These are phyloP conservation scores for Melitaea cinxia DNA, from an alignment of 1,140 invertebrate species.

Conservation along the genomic window DNA sequence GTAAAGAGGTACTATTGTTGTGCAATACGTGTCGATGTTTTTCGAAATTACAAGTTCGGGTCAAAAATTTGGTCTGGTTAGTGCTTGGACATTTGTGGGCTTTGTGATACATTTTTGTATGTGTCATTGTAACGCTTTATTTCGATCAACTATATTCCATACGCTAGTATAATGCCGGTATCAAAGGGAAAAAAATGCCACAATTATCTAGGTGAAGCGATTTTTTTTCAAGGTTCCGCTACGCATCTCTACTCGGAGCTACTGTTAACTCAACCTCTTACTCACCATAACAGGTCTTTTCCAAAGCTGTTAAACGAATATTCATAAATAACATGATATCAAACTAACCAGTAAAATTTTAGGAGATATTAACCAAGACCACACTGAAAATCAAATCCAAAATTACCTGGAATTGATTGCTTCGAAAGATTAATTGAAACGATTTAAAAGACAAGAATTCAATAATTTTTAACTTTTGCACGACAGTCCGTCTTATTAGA, in stretches of 20 bases:
- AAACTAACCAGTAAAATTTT: slow-evolving; percentile 6
- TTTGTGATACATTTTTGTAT: neutral
- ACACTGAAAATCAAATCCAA: neutral
- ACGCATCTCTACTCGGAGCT: slow-evolving; percentile 60
- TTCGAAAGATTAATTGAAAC: neutral
- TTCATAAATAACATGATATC: slow-evolving; percentile 51
- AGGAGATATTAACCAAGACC: neutral
- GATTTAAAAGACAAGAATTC: slow-evolving; percentile 7
- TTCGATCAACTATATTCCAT: slow-evolving; percentile 5
- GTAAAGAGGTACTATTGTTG: neutral
- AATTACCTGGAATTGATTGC: neutral
- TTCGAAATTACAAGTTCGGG: neutral
- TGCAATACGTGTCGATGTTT: neutral
- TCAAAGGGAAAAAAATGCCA: slow-evolving; percentile 45
- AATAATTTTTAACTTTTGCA: too few species aligned
- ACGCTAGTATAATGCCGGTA: slow-evolving; percentile 31
- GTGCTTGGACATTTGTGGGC: neutral
- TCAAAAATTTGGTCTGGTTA: neutral
- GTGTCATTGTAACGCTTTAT: neutral
- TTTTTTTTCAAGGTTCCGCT: slow-evolving; percentile 61
- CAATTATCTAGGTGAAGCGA: slow-evolving; percentile 65
- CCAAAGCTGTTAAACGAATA: slow-evolving; percentile 80
- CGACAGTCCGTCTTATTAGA: too few species aligned
- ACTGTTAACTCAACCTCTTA: slow-evolving; percentile 70
- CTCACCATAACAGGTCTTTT: slow-evolving; percentile 81